Evolutionary conservation across 2,113 vertebrate genomes (phyloP).

Genomic region (Delphinapterus leucas): DNA sequence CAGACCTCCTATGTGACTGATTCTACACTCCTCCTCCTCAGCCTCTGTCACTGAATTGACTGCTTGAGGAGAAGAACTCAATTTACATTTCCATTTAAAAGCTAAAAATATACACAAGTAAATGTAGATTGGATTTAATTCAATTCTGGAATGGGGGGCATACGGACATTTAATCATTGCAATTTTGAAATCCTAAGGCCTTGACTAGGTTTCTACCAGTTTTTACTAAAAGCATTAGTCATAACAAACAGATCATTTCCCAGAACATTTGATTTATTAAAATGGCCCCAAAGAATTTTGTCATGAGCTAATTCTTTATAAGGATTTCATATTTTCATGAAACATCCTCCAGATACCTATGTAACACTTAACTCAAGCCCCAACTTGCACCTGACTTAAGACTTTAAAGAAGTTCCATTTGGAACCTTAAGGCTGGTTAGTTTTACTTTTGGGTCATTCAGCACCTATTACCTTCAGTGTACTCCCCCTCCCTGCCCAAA

Average conservation of each 20-base stretch:
- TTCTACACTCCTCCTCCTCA: conserved; percentile 2
- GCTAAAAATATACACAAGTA: conserved; percentile 63
- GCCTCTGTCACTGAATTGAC: conserved; percentile 21
- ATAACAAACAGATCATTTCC: conserved; percentile 46
- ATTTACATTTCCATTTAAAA: conserved; percentile 62
- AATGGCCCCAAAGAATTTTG: conserved; percentile 26
- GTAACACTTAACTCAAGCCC: background rate
- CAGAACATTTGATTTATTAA: conserved; percentile 51
- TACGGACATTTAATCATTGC: conserved; percentile 54
- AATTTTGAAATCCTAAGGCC: conserved; percentile 46
- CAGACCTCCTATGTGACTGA: conserved; percentile 27
- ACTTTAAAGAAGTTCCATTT: background rate
- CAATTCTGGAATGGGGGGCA: conserved; percentile 42
- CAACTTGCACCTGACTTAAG: background rate
- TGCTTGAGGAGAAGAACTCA: conserved; percentile 52
- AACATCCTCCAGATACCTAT: background rate
- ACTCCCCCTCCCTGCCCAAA: background rate
- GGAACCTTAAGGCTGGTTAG: background rate
- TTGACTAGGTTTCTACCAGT: conserved; percentile 34
- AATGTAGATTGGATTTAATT: conserved; percentile 51
- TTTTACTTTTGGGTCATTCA: background rate
- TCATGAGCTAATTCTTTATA: conserved; percentile 12
- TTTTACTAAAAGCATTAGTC: conserved; percentile 49
- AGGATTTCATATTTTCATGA: conserved; percentile 29
- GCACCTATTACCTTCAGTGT: background rate